Percentiles rank a stretch among this genome's conserved stretches.
Conservation (phyloP, 2,888 invertebrate species). For the Macaria liturata region DNA sequence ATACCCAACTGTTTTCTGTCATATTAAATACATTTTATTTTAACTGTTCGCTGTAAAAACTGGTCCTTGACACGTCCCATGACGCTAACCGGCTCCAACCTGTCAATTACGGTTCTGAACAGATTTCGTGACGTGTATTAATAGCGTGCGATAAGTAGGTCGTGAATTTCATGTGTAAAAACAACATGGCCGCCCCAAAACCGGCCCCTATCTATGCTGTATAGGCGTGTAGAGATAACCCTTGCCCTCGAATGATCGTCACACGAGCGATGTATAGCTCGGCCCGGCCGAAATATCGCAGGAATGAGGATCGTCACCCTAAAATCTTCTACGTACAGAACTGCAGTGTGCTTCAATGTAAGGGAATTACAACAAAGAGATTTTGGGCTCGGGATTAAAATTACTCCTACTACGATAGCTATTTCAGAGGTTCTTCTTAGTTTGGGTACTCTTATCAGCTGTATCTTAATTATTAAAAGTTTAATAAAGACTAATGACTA, state of each 20-base stretch:
- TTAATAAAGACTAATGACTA: no score
- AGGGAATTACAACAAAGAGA: constrained; percentile 20
- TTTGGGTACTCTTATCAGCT: no score
- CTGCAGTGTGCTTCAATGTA: constrained; percentile 14
- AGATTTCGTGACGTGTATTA: constrained; percentile 20
- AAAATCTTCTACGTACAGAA: constrained; percentile 12
- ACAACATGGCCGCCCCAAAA: constrained; percentile 34
- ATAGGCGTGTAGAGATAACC: constrained; percentile 47
- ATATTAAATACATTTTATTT: no score
- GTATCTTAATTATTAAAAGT: no score
- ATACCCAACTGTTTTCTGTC: no score
- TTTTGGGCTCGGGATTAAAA: neutral
- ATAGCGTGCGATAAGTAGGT: constrained; percentile 31
- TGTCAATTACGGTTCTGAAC: constrained; percentile 21
- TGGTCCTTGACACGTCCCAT: constrained; percentile 8
- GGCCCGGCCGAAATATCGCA: constrained; percentile 23
- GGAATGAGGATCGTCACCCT: constrained; percentile 10
- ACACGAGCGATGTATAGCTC: constrained; percentile 25
- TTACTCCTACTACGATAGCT: no score
- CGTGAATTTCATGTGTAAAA: constrained; percentile 39
- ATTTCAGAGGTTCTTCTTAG: no score
- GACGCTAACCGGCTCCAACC: constrained; percentile 16
- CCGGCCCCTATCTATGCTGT: constrained; percentile 28
- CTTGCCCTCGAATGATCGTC: constrained; percentile 22
- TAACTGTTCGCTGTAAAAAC: no score